phyloP scores from a whole-genome alignment of 2,113 vertebrate genomes.

The Lynx canadensis region DNA sequence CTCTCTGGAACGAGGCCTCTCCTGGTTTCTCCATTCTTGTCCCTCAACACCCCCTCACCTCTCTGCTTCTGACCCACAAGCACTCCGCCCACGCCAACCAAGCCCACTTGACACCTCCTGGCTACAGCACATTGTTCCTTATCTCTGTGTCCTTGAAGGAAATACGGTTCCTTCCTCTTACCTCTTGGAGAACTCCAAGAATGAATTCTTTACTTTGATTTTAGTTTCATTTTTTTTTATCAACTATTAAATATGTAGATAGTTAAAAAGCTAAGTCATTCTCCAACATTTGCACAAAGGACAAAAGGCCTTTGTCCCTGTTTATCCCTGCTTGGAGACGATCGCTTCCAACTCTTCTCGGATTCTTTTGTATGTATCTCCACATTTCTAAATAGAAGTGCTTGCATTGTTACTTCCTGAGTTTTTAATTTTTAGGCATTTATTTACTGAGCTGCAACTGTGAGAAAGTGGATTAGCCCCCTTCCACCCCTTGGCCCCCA shows the following conservation, averaged over 20 bases:
- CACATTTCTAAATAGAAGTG: neutral
- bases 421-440: neutral
- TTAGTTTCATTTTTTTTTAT: neutral
- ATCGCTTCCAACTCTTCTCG: neutral
- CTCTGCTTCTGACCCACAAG: too few species aligned
- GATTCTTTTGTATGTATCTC: neutral
- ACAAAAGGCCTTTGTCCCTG: too few species aligned
- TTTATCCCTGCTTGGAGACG: neutral
- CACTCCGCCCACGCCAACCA: neutral
- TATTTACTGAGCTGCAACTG: neutral
- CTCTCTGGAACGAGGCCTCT: neutral
- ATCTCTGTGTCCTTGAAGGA: neutral
- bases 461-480: neutral
- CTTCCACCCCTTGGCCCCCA: accelerated
- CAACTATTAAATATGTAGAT: neutral
- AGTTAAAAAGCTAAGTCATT: neutral
- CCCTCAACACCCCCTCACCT: too few species aligned
- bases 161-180: neutral
- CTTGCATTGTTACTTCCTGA: neutral
- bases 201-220: neutral
- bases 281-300: neutral
- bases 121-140: accelerated
- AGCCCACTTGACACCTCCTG: neutral
- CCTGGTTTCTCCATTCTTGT: neutral
- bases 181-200: neutral